Base-by-base conservation (phyloP, 2,113 vertebrate species). In the Taxidea taxus region DNA sequence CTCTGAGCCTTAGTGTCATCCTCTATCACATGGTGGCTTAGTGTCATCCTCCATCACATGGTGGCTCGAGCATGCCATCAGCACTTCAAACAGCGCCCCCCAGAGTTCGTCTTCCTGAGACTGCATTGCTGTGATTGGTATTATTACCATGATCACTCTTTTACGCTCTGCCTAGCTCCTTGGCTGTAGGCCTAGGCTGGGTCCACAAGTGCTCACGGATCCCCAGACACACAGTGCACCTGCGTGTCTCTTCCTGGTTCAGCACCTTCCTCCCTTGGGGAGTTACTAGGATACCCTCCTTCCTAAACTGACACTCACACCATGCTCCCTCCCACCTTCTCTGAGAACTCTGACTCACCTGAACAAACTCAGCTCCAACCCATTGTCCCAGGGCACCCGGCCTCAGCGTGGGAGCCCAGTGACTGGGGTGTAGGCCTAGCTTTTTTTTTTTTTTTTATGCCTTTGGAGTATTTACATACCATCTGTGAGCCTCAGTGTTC, bases 41-140 rank as follows among this genome's bases (percentile, higher is more conserved):
- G 4, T 10, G 39, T 47, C 39, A 44, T 42, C 39, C 0, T 3
- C 42, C 14, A 1, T 31, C 42, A 3, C 0, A 0, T 18, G 84
- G 42, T 1, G 8, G 51, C 8, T 6, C 0, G 13, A 23, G 42
- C 37, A 13, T 27, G 37, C 7, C 37, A 42, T 74, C 72, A 74
- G 44, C 21, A 8, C 29, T 34, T 15, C 15, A 21, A 47, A 13
- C 4, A 10, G 49, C 2, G 29, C 4, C 72, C 49, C 10, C 42
- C n/a, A 8, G 6, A 9, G n/a, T 3, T 31, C 51, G 2, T 14
- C 34, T 31, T 54, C 44, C 1, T 1, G 1, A 39, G 29, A 9
- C 21, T 11, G 6, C 3, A 3, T 4, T 25, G 0, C 0, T 0
- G 25, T 5, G 31, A 2, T 2, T 1, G 2, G 58, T 5, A 1